Conservation (phyloP, 2,797 vertebrate species). For the Sarcophilus harrisii region DNA sequence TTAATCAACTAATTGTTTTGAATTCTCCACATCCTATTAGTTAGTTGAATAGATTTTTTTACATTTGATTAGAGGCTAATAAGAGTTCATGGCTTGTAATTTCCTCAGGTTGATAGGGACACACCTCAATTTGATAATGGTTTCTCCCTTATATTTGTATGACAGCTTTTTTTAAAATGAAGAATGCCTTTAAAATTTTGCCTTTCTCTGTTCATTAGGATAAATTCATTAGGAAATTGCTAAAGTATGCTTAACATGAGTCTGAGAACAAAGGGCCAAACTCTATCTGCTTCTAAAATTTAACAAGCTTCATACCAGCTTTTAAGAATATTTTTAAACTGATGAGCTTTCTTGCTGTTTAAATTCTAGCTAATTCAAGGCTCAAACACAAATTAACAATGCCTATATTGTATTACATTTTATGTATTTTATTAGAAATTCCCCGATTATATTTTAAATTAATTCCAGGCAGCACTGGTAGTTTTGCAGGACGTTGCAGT, state of each 20-base stretch:
- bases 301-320: not conserved
- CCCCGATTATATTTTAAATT: not conserved
- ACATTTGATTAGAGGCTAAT: not conserved
- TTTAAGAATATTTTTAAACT: not conserved
- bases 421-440: not conserved
- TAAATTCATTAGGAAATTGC: not conserved
- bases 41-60: not conserved
- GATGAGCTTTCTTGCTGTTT: not conserved
- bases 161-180: not conserved
- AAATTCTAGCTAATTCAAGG: not conserved
- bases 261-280: not conserved
- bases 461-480: not conserved
- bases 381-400: not conserved
- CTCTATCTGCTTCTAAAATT: not conserved
- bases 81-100: too few relatives aligned
- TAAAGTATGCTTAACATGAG: not conserved
- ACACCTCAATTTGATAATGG: not conserved
- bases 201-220: not conserved
- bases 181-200: not conserved
- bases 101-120: not conserved
- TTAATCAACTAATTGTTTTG: not conserved
- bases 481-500: not conserved
- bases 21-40: not conserved
- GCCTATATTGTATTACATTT: not conserved
- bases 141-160: not conserved